A percentile compares a stretch with the other conserved stretches of the same genome.
Conservation (phyloP, 2,113 vertebrate species). For the Pomatorhinus ruficollis region DNA sequence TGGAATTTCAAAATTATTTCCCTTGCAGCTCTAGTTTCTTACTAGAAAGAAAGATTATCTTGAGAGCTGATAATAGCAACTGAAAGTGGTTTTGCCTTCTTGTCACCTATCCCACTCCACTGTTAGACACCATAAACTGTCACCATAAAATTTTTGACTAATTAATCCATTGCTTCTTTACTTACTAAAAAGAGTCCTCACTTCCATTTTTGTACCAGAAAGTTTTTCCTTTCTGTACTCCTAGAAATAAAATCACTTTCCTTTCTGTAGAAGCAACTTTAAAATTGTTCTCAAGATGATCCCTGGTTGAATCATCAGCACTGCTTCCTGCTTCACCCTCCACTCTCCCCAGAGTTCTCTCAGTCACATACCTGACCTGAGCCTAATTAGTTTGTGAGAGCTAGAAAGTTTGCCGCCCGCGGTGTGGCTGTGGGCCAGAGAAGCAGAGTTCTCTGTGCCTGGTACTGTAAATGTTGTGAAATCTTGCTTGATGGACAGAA, state of each 20-base stretch:
- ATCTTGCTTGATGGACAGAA: slow-evolving; percentile 35
- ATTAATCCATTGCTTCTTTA: not conserved
- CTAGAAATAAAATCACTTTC: not conserved
- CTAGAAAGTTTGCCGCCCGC: not conserved
- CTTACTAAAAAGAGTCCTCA: not conserved
- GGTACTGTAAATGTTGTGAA: slow-evolving; percentile 63
- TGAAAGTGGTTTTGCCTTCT: not conserved
- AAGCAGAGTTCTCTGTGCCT: slow-evolving; percentile 61
- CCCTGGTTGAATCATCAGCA: slow-evolving; percentile 5
- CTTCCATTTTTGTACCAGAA: not conserved
- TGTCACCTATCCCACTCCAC: not conserved
- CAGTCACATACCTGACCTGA: slow-evolving; percentile 47
- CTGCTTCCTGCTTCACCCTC: slow-evolving; percentile 6
- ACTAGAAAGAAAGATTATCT: not conserved
- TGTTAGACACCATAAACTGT: not conserved
- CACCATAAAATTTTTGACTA: not conserved
- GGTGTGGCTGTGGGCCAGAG: slow-evolving; percentile 51
- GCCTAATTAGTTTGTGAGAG: slow-evolving; percentile 40
- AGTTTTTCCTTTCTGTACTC: not conserved
- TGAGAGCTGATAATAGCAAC: not conserved
- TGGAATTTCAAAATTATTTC: not conserved
- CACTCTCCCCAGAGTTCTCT: not conserved
- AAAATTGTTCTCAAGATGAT: slow-evolving; percentile 27
- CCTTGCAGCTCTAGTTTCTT: not conserved
- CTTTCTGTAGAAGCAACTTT: not conserved